A percentile compares a stretch with the other conserved stretches of the same genome.
These are phyloP conservation scores for Atrichornis clamosus DNA, from an alignment of 2,113 vertebrate genomes.

Conservation along the genomic window DNA sequence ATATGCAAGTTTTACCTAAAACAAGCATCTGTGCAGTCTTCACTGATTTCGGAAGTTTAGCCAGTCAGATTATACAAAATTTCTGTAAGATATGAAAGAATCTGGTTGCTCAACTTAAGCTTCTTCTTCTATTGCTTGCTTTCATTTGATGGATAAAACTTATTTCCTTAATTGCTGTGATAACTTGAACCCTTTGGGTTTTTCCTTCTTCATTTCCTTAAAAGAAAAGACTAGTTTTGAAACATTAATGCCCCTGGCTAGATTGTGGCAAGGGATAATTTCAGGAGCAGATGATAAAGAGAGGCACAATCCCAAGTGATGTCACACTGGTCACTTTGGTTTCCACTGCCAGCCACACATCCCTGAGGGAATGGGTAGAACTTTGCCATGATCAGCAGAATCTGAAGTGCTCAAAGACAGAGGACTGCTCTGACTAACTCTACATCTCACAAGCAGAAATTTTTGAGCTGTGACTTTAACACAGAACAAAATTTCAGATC, in stretches of 20 bases:
- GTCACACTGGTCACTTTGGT: neutral
- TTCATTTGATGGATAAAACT: neutral
- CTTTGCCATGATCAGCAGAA: neutral
- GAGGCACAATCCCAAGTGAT: neutral
- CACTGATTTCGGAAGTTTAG: neutral
- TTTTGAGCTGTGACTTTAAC: neutral
- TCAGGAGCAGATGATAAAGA: neutral
- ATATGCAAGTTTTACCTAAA: neutral
- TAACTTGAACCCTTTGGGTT: neutral
- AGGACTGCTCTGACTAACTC: neutral
- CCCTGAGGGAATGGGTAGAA: neutral
- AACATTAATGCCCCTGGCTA: neutral
- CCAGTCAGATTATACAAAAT: neutral
- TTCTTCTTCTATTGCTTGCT: neutral
- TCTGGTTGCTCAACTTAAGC: neutral
- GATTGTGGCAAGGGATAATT: neutral
- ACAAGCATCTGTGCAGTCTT: neutral
- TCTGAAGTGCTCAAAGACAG: neutral
- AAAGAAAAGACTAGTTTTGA: neutral
- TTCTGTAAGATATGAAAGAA: neutral
- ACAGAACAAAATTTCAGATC: neutral
- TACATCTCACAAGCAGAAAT: neutral
- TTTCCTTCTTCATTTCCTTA: neutral
- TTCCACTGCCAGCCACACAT: neutral
- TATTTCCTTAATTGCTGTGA: neutral